phyloP scores from a whole-genome alignment of 2,797 vertebrate genomes.

The Mus minutoides region DNA sequence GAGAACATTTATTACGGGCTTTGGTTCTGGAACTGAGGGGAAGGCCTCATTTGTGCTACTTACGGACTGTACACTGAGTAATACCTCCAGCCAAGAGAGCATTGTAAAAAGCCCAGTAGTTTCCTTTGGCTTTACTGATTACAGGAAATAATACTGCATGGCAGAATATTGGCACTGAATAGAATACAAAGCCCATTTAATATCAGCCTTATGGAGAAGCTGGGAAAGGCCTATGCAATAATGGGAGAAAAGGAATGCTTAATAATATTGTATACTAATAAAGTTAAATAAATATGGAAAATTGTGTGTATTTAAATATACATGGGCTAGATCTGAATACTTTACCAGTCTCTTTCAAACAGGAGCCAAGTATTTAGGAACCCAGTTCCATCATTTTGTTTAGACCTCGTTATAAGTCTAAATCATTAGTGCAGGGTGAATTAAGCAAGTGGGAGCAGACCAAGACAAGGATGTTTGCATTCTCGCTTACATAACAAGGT shows the following conservation, averaged over 20 bases:
- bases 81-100: not conserved
- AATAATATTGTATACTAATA: slow-evolving; percentile 5
- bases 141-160: not conserved
- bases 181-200: slow-evolving; percentile 29
- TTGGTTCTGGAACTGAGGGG: not conserved
- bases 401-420: slow-evolving; percentile 17
- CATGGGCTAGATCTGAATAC: slow-evolving; percentile 13
- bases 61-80: not conserved
- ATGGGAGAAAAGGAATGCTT: not conserved
- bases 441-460: not conserved
- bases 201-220: not conserved
- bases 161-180: not conserved
- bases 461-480: not conserved
- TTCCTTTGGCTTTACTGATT: not conserved
- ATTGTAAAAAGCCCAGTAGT: not conserved
- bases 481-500: rapidly evolving
- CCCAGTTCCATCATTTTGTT: not conserved
- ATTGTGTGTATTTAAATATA: slow-evolving; percentile 18
- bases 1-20: not conserved
- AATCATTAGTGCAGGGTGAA: not conserved
- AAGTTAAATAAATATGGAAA: not conserved
- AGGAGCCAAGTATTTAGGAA: not conserved
- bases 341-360: slow-evolving; percentile 9
- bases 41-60: not conserved
- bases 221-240: slow-evolving; percentile 40